These are phyloP conservation scores for Balearica regulorum DNA, from an alignment of 2,797 vertebrate species.

Conservation along the genomic window DNA sequence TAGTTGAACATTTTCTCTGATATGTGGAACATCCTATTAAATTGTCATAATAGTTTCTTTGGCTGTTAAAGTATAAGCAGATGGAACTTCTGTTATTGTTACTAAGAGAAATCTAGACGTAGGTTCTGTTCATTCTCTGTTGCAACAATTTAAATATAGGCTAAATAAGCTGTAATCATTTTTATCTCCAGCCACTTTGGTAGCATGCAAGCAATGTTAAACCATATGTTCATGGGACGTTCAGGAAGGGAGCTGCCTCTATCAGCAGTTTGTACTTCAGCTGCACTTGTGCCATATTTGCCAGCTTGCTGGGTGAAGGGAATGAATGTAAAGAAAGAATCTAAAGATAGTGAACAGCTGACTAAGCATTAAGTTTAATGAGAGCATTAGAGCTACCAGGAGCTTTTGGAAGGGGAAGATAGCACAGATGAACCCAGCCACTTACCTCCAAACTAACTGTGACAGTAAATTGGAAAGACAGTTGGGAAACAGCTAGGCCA, in stretches of 20 bases:
- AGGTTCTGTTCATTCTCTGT: background rate
- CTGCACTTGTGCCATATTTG: background rate
- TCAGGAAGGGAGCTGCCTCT: background rate
- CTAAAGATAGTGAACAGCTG: background rate
- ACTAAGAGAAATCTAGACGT: background rate
- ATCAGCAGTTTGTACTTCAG: background rate
- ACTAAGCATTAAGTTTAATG: background rate
- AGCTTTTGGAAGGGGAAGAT: background rate
- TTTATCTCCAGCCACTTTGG: background rate
- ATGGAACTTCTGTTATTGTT: background rate
- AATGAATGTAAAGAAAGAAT: background rate
- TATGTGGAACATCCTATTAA: background rate
- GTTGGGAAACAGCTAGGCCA: background rate
- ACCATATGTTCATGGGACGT: background rate
- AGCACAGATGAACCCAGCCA: background rate
- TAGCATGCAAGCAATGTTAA: background rate
- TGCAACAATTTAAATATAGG: background rate
- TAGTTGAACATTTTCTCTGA: background rate
- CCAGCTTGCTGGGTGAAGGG: background rate
- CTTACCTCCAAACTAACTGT: background rate
- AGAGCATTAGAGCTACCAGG: background rate
- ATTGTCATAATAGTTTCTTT: background rate
- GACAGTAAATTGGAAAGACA: background rate
- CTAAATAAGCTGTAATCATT: background rate
- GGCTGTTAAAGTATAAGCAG: background rate